Base-by-base conservation (phyloP, 2,113 vertebrate genomes). In the Caloenas nicobarica region DNA sequence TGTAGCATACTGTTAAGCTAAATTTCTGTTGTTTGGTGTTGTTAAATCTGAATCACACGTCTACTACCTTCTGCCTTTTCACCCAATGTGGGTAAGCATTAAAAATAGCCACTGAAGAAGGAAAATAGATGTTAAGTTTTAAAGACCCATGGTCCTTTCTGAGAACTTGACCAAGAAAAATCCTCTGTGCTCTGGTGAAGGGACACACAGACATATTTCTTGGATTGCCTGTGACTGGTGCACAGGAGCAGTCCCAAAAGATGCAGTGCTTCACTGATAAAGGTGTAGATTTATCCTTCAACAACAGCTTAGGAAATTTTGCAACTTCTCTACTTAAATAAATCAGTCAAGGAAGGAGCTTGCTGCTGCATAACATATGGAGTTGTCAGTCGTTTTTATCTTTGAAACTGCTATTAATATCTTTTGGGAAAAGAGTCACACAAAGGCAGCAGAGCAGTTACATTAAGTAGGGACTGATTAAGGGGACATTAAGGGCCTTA, bases 251-350 rank as follows among this genome's bases (percentile, higher is more conserved):
- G 23, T 68, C 53, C 48, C 29, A 15, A 85, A 93, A 82, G 23
- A 76, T 69, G 24, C 29, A 84, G 36, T 38, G 42, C 61, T 89
- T 82, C 36, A 7, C 38, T n/a, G 66, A 8, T 69, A 40, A 36
- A 72, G 44, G 54, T 85, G 48, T 88, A 93, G 88, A 94, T 87
- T 85, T 87, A 74, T 69, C 53, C 54, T 82, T 89, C 88, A 93
- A 42, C 69, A 86, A 33, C 85, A 82, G 33, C 34, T 74, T 85
- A 79, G 66, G 74, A 79, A 60, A 72, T 93, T 89, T 88, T 93
- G 62, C 85, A 91, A 72, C 66, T 82, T 94, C 61, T 85, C n/a
- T 68, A 13, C 44, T 80, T 81, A 83, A 82, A 92, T 74, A 82
- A 86, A 86, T 88, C 70, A 79, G 38, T 65, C 78, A 79, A 64